Percentiles rank a stretch among this genome's conserved stretches.
Evolutionary conservation across 2,113 vertebrate species (phyloP).

Genomic region (Channa argus): DNA sequence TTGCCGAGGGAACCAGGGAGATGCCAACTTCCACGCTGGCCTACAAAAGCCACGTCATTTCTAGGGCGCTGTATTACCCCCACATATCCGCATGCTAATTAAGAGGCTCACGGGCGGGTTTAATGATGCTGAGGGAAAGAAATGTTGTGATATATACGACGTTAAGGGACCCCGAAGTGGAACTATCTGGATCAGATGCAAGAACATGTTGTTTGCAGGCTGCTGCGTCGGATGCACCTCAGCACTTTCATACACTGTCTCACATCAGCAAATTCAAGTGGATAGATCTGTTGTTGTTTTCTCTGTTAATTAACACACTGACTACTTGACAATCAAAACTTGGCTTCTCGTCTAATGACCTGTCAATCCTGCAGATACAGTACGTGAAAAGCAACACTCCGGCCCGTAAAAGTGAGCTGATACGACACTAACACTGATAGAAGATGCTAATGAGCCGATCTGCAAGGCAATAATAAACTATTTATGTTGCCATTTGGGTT

Average conservation of each 20-base stretch:
- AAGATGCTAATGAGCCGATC: no score
- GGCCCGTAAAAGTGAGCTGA: no score
- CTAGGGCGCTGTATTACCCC: no score
- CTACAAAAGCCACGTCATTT: no score
- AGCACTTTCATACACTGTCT: neutral
- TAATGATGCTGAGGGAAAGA: neutral
- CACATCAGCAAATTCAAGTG: neutral
- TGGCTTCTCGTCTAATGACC: neutral
- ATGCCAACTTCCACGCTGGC: no score
- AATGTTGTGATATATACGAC: slow-evolving; percentile 1
- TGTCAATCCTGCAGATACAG: slow-evolving; percentile 1
- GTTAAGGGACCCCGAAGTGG: slow-evolving; percentile 13
- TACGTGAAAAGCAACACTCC: no score
- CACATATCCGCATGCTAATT: neutral
- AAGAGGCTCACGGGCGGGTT: neutral
- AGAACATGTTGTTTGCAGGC: neutral
- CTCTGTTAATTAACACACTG: neutral
- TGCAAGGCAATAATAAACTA: no score
- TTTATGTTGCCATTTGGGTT: no score
- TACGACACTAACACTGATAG: no score
- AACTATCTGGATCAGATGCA: slow-evolving; percentile 12
- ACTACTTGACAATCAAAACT: neutral
- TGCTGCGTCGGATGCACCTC: neutral
- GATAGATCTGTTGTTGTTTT: neutral
- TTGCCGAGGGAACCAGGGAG: no score